Evolutionary conservation across 2,797 vertebrate species (phyloP).

Genomic region (Huso huso): DNA sequence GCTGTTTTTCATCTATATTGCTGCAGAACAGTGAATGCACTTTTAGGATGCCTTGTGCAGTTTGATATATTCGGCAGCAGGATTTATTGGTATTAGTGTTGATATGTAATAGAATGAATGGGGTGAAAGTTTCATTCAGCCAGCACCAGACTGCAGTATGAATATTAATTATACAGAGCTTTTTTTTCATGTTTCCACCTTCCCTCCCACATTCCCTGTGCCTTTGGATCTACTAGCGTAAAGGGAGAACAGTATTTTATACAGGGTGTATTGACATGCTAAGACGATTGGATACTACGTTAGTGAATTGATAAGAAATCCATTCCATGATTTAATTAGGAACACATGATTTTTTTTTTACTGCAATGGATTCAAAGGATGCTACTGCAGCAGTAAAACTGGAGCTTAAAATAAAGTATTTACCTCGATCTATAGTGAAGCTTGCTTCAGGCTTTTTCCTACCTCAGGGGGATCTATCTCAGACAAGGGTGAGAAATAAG

Average conservation of each 20-base stretch:
- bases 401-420: not conserved
- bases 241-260: not conserved
- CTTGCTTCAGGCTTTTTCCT: not conserved
- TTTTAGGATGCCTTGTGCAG: constrained; percentile 8
- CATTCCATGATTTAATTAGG: not conserved
- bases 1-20: not conserved
- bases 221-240: not conserved
- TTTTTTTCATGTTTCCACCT: constrained; percentile 13
- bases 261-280: not conserved
- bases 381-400: not conserved
- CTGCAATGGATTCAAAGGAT: not conserved
- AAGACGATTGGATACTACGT: not conserved
- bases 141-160: not conserved
- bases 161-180: constrained; percentile 17
- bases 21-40: not conserved
- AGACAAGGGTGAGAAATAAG: not conserved
- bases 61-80: constrained; percentile 1
- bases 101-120: not conserved
- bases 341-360: not conserved
- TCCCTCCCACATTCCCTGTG: constrained; percentile 1
- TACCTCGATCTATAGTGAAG: not conserved
- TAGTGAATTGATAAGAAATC: not conserved
- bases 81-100: not conserved
- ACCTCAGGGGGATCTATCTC: not conserved
- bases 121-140: constrained; percentile 6